Conservation (phyloP, 2,113 vertebrate species). For the Nannospalax galili region DNA sequence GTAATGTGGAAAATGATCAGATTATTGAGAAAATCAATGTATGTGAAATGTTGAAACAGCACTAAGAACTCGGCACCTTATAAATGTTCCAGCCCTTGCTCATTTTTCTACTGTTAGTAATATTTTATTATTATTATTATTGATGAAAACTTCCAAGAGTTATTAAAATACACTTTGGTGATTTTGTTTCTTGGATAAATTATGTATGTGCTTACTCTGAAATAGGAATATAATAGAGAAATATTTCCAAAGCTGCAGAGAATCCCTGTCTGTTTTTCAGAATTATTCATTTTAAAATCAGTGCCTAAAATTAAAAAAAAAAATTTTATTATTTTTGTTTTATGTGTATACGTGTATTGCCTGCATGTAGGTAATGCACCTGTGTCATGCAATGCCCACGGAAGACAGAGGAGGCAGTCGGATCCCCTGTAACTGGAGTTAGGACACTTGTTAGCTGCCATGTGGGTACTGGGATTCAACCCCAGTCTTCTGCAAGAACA, state of each 20-base stretch:
- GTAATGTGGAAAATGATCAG: not conserved
- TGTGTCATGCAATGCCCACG: too few relatives aligned
- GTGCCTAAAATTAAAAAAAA: too few relatives aligned
- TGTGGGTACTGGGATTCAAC: too few relatives aligned
- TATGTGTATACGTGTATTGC: too few relatives aligned
- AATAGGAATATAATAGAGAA: not conserved
- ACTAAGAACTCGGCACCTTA: not conserved
- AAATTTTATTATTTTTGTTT: too few relatives aligned
- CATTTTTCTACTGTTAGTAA: not conserved
- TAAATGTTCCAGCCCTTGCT: not conserved
- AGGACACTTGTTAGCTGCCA: too few relatives aligned
- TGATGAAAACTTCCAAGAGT: not conserved
- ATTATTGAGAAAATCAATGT: not conserved
- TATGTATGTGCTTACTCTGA: not conserved
- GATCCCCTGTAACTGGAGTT: too few relatives aligned
- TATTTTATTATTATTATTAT: not conserved
- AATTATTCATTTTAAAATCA: not conserved
- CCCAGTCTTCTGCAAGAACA: too few relatives aligned
- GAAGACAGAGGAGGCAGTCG: too few relatives aligned
- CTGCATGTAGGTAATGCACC: too few relatives aligned
- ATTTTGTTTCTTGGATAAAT: not conserved
- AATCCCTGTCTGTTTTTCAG: not conserved
- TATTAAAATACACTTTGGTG: not conserved
- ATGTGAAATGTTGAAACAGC: not conserved
- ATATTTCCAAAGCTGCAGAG: not conserved